Evolutionary conservation across 2,113 vertebrate genomes (phyloP), one percentile per base, ranked within the genome.

Genomic region (Oncorhynchus clarkii): DNA sequence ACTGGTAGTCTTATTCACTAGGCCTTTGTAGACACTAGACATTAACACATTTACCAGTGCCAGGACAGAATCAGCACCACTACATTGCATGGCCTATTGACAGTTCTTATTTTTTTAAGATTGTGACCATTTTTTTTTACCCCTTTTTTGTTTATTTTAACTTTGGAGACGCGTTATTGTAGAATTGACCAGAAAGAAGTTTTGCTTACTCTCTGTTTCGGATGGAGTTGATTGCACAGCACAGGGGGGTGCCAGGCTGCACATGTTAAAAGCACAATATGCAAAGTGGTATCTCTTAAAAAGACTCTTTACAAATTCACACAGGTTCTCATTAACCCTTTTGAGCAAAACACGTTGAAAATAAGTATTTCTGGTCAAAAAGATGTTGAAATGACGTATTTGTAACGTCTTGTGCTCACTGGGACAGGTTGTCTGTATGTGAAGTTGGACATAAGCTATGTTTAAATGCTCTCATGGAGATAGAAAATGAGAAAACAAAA

Each of bases 401-500:
- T 45, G 11, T 1, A 54, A 54, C 4, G 5, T 54, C 12, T 54
- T 54, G 5, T 14, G 51, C 51, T 45, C 39, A 45, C 39, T 12
- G 39, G 39, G 39, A 54, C 12, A 51, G 49, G 14, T 51, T 26
- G 87, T 82, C 82, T 81, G 73, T 87, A 84, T 91, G 89, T 91
- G 89, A 91, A 89, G 82, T 88, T 81, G 77, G 89, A 80, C 85
- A 87, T 91, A 92, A 90, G 89, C 89, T 90, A 86, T 80, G 78
- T 84, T 73, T 67, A 77, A 31, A 73, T 57, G 74, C 81, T 49
- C 71, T 83, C 79, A 7, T 85, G 82, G 11, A 67, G 22, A 24
- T 5, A 29, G 74, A 74, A 14, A 62, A 62, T 62, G 59, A 62
- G 80, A 86, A 81, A 86, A 83, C 81, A 88, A 78, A 82, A 64